These are phyloP conservation scores for Aradophagus sp. DNA, from an alignment of 1,140 invertebrate genomes.

Conservation along the genomic window DNA sequence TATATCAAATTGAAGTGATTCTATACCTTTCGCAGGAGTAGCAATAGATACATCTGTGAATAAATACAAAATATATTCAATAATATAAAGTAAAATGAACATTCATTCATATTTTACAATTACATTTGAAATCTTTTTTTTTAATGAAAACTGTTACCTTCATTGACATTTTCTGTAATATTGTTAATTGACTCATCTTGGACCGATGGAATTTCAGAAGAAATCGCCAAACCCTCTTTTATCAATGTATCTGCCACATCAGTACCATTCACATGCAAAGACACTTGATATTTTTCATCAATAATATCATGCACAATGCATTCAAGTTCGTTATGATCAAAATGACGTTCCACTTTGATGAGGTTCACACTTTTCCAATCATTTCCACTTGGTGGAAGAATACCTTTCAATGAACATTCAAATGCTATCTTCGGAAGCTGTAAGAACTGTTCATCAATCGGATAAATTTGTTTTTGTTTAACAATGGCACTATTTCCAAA, in stretches of 20 bases:
- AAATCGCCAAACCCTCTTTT: conserved; percentile 68
- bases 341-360: conserved; percentile 75
- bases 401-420: conserved; percentile 78
- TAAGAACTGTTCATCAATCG: conserved; percentile 79
- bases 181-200: conserved; percentile 54
- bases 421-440: conserved; percentile 82
- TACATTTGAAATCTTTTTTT: background rate
- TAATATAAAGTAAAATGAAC: too few relatives aligned
- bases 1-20: conserved; percentile 62
- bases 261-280: conserved; percentile 72
- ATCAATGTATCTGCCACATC: conserved; percentile 70
- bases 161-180: conserved; percentile 12
- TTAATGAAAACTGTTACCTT: too few relatives aligned
- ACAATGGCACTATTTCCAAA: conserved; percentile 82
- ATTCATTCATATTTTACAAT: too few relatives aligned
- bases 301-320: conserved; percentile 74
- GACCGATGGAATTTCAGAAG: conserved; percentile 14
- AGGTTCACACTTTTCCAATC: conserved; percentile 75
- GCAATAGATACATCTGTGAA: too few relatives aligned
- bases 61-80: too few relatives aligned
- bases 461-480: conserved; percentile 78
- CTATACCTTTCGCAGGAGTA: background rate
- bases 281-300: conserved; percentile 75
- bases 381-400: conserved; percentile 72
- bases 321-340: conserved; percentile 77